Evolutionary conservation across 2,888 invertebrate species (phyloP).

Genomic region (Lithophane semibrunnea): DNA sequence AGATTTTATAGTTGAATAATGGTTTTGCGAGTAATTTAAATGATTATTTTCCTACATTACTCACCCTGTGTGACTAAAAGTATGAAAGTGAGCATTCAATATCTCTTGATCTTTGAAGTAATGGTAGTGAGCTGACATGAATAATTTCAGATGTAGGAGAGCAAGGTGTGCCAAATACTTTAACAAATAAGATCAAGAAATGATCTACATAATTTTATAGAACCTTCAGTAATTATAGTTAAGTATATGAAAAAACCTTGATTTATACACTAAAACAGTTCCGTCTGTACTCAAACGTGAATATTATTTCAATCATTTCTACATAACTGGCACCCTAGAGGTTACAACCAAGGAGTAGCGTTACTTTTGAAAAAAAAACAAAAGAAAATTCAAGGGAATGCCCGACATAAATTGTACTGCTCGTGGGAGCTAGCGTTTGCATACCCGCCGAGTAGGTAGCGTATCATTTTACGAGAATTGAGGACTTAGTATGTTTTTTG

Average conservation of each 20-base stretch:
- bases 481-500: slow-evolving; percentile 17
- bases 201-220: background rate
- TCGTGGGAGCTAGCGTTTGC: slow-evolving; percentile 87
- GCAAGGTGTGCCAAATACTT: background rate
- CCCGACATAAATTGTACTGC: slow-evolving; percentile 88
- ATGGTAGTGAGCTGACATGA: background rate
- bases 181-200: background rate
- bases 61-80: background rate
- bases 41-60: background rate
- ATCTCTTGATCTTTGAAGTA: background rate
- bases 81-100: too few species aligned
- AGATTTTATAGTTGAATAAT: background rate
- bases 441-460: slow-evolving; percentile 81
- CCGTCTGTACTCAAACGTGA: slow-evolving; percentile 29
- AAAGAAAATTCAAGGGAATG: slow-evolving; percentile 88
- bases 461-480: slow-evolving; percentile 29
- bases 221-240: background rate
- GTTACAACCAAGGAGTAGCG: slow-evolving; percentile 74
- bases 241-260: too few species aligned
- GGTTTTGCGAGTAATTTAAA: background rate
- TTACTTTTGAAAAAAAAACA: slow-evolving; percentile 84
- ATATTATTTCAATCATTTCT: slow-evolving; percentile 65
- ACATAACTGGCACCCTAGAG: slow-evolving; percentile 61
- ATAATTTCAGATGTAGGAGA: background rate
- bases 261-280: slow-evolving; percentile 20